Evolutionary conservation across 1,140 invertebrate genomes (phyloP), one percentile per base, ranked within the genome.

Genomic region (Psilanteris sp.): DNA sequence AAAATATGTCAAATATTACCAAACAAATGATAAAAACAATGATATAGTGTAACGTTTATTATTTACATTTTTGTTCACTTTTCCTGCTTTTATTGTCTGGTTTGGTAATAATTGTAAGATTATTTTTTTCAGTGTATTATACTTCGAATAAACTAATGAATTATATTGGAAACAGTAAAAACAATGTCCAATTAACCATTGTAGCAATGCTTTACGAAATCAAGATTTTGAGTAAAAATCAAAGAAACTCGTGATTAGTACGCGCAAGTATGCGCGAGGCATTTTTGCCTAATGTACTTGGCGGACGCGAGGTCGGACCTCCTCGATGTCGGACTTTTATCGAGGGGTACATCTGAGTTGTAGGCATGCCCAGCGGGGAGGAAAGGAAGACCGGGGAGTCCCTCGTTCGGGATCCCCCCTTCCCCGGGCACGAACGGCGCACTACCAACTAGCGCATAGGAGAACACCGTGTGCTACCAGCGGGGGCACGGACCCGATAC

Each of bases 331-430:
- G 79, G 80, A 82, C 81, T 84, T 77, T 79, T 88, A 88, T 88
- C 86, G 77, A n/a, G 74, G 77, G 79, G 84, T 79, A 83, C 83
- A 88, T 88, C 87, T 88, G 83, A 80, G 77, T 83, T 83, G 85
- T 82, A 82, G 83, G 85, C 78, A 86, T 83, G 84, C 83, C 74
- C 66, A 71, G 71, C 66, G 66, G 66, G 68, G 59, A 71, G 71
- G 62, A 68, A 78, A 62, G 70, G 64, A 59, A 62, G 68, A 55
- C 41, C 70, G 29, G 26, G 57, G 54, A 57, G 61, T 22, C 29
- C 15, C 44, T 74, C 68, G 66, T 61, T 66, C 54, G 67, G 67
- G 50, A 20, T 20, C 16, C 59, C 73, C 76, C 39, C 37, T 11
- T 46, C 4, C 32, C 22, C 50, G 9, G 4, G 26, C 50, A 52